Conservation (phyloP, 2,797 vertebrate species). For the Holocentrus rufus region DNA sequence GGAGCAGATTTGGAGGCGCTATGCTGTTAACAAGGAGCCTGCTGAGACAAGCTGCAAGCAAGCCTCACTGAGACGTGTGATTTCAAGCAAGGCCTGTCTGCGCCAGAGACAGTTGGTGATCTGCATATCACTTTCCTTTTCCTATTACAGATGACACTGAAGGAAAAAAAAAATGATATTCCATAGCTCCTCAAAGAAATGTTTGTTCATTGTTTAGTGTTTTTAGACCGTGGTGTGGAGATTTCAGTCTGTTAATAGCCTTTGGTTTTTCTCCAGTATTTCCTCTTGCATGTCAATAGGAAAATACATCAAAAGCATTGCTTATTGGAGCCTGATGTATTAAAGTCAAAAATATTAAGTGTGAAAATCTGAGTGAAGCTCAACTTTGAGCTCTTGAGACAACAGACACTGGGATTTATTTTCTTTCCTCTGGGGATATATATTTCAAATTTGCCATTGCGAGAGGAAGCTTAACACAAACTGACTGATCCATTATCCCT, state of each 20-base stretch:
- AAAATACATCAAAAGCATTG: neutral
- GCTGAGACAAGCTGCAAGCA: conserved; percentile 73
- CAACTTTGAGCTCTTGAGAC: neutral
- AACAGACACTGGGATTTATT: neutral
- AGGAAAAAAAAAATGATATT: neutral
- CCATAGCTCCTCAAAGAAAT: neutral
- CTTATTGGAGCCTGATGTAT: neutral
- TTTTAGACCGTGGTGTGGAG: neutral
- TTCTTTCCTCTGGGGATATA: neutral
- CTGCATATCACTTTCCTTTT: conserved; percentile 40
- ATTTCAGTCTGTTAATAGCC: neutral
- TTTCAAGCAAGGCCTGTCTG: conserved; percentile 60
- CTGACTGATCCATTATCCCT: conserved; percentile 1
- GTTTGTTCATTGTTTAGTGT: conserved; percentile 8
- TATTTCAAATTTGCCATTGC: neutral
- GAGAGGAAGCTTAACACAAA: conserved; percentile 1
- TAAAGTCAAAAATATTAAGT: neutral
- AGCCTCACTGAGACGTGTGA: conserved; percentile 59
- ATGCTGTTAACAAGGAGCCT: conserved; percentile 79
- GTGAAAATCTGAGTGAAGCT: neutral
- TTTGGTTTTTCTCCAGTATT: neutral
- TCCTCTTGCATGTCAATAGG: neutral
- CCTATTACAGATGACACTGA: conserved; percentile 40
- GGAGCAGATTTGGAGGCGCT: conserved; percentile 77
- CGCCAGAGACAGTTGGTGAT: conserved; percentile 63